These are phyloP conservation scores for Pachyseris speciosa DNA, from an alignment of 64 coral and sea anemone genomes.

Conservation along the genomic window DNA sequence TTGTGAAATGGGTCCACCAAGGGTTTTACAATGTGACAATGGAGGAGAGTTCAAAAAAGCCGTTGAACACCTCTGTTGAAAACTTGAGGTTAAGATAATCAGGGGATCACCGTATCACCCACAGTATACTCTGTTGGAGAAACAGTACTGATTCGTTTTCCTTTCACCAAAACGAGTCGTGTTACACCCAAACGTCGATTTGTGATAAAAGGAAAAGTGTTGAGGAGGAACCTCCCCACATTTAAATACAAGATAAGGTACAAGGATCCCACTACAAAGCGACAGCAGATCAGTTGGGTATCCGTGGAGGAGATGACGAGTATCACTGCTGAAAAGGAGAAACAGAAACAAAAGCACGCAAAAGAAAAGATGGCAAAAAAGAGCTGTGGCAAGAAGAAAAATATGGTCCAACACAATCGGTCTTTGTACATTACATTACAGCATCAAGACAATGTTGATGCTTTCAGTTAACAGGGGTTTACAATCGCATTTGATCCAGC, in stretches of 20 bases:
- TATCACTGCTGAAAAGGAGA: conserved; percentile 23
- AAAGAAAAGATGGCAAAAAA: conserved; percentile 24
- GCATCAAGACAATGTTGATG: not conserved
- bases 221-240: conserved; percentile 24
- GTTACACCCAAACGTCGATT: conserved; percentile 56
- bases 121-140: conserved; percentile 56
- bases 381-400: conserved; percentile 17
- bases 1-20: no score
- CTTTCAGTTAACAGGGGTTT: conserved; percentile 22
- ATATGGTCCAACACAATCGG: not conserved
- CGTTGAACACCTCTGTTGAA: no score
- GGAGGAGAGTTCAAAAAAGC: no score
- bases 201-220: conserved; percentile 22
- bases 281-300: not conserved
- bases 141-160: conserved; percentile 53
- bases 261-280: not conserved
- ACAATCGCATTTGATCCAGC: not conserved
- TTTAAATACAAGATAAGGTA: conserved; percentile 46
- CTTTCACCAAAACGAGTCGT: conserved; percentile 20
- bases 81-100: no score
- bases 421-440: conserved; percentile 4
- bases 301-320: conserved; percentile 76
- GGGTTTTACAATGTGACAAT: no score
- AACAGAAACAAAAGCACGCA: conserved; percentile 16
- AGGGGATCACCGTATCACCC: no score